These are phyloP conservation scores for Himalopsyche phryganea DNA, from an alignment of 1,140 invertebrate species.

Conservation along the genomic window DNA sequence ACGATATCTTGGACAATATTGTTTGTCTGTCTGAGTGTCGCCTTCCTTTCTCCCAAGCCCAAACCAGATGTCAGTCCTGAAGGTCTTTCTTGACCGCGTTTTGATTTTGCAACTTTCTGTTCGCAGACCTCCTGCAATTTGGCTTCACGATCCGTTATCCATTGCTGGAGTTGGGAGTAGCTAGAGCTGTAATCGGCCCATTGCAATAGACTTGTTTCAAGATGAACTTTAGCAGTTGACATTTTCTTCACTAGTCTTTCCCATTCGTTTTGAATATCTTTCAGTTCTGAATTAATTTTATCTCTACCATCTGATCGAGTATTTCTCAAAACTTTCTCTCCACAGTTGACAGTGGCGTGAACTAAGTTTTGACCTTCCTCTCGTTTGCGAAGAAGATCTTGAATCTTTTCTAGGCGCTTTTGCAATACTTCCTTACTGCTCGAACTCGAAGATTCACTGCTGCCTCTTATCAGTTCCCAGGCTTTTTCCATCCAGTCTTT, in stretches of 20 bases:
- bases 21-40: conserved; percentile 84
- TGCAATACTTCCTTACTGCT: conserved; percentile 83
- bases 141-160: conserved; percentile 91
- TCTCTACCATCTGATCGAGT: conserved; percentile 87
- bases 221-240: conserved; percentile 85
- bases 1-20: conserved; percentile 93
- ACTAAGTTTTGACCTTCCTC: conserved; percentile 90
- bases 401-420: conserved; percentile 73
- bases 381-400: conserved; percentile 77
- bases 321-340: conserved; percentile 86
- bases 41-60: conserved; percentile 80
- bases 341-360: conserved; percentile 85
- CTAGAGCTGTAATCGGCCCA: conserved; percentile 95
- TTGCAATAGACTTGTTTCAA: conserved; percentile 88
- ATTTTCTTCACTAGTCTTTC: conserved; percentile 88
- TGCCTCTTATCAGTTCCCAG: conserved; percentile 75
- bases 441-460: conserved; percentile 72
- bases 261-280: conserved; percentile 90
- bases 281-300: conserved; percentile 80
- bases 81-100: conserved; percentile 61
- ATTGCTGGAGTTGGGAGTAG: conserved; percentile 86
- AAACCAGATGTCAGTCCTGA: conserved; percentile 70
- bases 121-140: conserved; percentile 92
- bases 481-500: conserved; percentile 86
- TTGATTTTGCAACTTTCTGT: conserved; percentile 75